These are phyloP conservation scores for Andrena minutula DNA, from an alignment of 2,888 invertebrate species.

Conservation along the genomic window DNA sequence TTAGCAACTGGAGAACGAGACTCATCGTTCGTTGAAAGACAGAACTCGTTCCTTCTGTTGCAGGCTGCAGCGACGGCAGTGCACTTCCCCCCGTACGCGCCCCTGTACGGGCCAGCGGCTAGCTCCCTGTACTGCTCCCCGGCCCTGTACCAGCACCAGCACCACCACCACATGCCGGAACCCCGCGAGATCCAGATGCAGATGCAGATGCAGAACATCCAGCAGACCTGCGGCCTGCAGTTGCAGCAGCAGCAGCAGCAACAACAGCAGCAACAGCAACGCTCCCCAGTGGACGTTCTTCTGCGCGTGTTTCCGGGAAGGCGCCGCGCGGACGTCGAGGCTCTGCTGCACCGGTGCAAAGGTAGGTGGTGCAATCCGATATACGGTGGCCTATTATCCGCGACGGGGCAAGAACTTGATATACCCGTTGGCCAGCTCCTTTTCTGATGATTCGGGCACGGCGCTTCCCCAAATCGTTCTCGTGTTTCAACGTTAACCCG, in stretches of 20 bases:
- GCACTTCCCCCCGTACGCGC: conserved; percentile 81
- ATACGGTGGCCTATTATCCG: conserved; percentile 32
- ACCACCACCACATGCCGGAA: conserved; percentile 81
- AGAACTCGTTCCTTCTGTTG: conserved; percentile 32
- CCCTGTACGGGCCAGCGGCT: conserved; percentile 82
- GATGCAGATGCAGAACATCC: conserved; percentile 82
- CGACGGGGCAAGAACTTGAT: conserved; percentile 34
- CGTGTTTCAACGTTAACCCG: conserved; percentile 34
- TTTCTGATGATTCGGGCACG: conserved; percentile 16
- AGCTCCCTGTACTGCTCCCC: conserved; percentile 82
- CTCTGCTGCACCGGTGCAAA: conserved; percentile 92
- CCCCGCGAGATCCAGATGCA: conserved; percentile 82
- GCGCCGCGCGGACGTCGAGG: conserved; percentile 94
- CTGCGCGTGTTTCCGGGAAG: conserved; percentile 95
- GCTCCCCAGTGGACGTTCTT: conserved; percentile 95
- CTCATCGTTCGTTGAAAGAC: conserved; percentile 3
- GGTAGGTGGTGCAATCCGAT: conserved; percentile 80
- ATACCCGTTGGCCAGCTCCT: conserved; percentile 18
- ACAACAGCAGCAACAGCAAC: conserved; percentile 78
- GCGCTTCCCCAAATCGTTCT: conserved; percentile 11
- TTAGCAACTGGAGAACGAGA: not conserved
- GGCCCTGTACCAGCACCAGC: conserved; percentile 81
- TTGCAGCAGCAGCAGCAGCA: conserved; percentile 79
- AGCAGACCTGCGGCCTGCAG: conserved; percentile 80
- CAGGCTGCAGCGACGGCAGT: conserved; percentile 81